Base-by-base conservation (phyloP, 2,888 invertebrate genomes). In the Biston stratarius region DNA sequence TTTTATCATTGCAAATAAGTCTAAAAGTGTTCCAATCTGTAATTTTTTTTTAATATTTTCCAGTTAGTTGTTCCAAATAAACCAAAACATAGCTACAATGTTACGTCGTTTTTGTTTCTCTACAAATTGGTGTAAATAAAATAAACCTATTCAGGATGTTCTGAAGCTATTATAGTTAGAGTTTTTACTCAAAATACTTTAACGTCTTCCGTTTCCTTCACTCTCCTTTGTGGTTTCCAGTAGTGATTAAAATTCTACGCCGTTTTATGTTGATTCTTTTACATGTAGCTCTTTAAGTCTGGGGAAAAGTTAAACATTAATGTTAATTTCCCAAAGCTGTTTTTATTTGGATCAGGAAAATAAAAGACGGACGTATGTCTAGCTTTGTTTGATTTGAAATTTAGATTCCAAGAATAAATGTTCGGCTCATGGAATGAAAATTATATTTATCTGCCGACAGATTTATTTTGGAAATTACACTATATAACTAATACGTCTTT, bases 201-300 rank as follows among this genome's bases (percentile, higher is more conserved):
- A 63, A 64, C 34, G 56, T 51, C 67, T 68, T 68, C 67, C 67
- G 67, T 57, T 68, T 64, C 63, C 67, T 60, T 47, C 24, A 40
- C 12, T 47, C 44, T 9, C 9, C 48, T 63, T 64, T 64, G 59
- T 67, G 47, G 55, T 62, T 62, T 67, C 48, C 45, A 58, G 33
- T 15, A 14, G 11, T 34, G 33, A 47, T 47, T 57, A 36, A 9
- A 36, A 52, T 52, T 52, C 36, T 42, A 12, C 10, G 1, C 0
- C 34, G 10, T 48, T 51, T 40, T n/a, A 24, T 33, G 0, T 33
- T 40, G 33, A 33, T 1, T 59, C 14, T 5, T 42, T 14, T 2
- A 14, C 10, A 15, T 53, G 14, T 15, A 14, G n/a, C 10, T 15
- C 14, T 38, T 34, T 34, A 8, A 0, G 5, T 36, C 10, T 38